A percentile compares a stretch with the other conserved stretches of the same genome.
phyloP scores from a whole-genome alignment of 2,888 invertebrate species.

The Shargacucullia verbasci region DNA sequence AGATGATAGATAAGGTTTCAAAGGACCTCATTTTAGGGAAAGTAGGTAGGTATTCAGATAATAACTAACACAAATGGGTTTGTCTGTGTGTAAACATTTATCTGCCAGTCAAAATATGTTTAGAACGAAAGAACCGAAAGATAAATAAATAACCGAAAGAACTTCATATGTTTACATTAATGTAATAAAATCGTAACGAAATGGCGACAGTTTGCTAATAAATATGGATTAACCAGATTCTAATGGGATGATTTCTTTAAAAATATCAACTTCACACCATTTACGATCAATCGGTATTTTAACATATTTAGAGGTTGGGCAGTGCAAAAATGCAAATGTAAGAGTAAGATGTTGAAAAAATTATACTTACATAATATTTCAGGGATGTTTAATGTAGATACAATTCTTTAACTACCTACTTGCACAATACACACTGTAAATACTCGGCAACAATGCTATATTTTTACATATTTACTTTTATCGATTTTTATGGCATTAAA shows the following conservation, averaged over 20 bases:
- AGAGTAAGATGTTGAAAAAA: no score
- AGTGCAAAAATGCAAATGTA: no score
- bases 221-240: constrained; percentile 35
- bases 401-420: no score
- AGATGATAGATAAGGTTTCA: constrained; percentile 1
- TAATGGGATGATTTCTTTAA: constrained; percentile 7
- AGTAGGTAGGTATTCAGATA: background rate
- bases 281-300: background rate
- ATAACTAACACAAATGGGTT: no score
- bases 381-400: no score
- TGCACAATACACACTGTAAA: no score
- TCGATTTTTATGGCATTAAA: no score
- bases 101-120: background rate
- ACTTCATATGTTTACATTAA: constrained; percentile 14
- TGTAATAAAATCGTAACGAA: constrained; percentile 20
- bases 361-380: no score
- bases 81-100: background rate
- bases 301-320: background rate
- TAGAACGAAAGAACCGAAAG: constrained; percentile 4
- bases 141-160: constrained; percentile 3
- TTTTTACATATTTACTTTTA: no score
- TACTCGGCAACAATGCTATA: no score
- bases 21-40: constrained; percentile 10
- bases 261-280: constrained; percentile 8
- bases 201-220: constrained; percentile 37